A percentile compares a stretch with the other conserved stretches of the same genome.
Evolutionary conservation across 2,888 invertebrate species (phyloP).

Genomic region (Xestia sexstrigata): DNA sequence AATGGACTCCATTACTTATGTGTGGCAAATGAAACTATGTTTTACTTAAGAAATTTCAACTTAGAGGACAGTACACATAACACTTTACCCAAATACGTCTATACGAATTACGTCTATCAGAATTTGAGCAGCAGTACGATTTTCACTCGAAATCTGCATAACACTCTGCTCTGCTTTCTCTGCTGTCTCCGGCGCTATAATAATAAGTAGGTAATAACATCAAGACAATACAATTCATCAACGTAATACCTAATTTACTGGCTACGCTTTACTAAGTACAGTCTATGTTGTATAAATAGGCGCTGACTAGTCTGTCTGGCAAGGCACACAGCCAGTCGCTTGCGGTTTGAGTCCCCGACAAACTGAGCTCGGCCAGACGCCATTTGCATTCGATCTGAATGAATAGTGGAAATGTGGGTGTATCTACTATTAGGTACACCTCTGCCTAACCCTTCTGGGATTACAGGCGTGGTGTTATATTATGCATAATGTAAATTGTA

Average conservation of each 20-base stretch:
- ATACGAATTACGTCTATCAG: no score
- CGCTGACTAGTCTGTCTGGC: slow-evolving; percentile 36
- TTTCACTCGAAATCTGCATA: not conserved
- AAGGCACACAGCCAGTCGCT: slow-evolving; percentile 45
- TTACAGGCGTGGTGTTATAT: not conserved
- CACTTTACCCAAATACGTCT: not conserved
- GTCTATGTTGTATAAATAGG: slow-evolving; percentile 8
- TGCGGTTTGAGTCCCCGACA: slow-evolving; percentile 59
- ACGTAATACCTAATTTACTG: slow-evolving; percentile 3
- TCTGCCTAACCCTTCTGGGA: no score
- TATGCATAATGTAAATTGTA: not conserved
- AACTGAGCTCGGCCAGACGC: slow-evolving; percentile 32
- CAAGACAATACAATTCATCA: slow-evolving; percentile 18
- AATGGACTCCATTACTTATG: slow-evolving; percentile 39
- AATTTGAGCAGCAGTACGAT: not conserved
- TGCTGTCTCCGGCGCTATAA: no score
- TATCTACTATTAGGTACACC: no score
- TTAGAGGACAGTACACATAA: not conserved
- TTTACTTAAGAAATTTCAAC: not conserved
- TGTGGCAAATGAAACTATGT: not conserved
- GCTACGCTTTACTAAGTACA: slow-evolving; percentile 15
- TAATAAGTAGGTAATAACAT: not conserved
- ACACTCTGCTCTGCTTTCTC: no score
- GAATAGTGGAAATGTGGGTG: not conserved
- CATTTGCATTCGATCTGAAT: slow-evolving; percentile 44